Percentiles rank a stretch among this genome's conserved stretches.
Conservation (phyloP, 2,797 vertebrate species). For the Danio tinwini region DNA sequence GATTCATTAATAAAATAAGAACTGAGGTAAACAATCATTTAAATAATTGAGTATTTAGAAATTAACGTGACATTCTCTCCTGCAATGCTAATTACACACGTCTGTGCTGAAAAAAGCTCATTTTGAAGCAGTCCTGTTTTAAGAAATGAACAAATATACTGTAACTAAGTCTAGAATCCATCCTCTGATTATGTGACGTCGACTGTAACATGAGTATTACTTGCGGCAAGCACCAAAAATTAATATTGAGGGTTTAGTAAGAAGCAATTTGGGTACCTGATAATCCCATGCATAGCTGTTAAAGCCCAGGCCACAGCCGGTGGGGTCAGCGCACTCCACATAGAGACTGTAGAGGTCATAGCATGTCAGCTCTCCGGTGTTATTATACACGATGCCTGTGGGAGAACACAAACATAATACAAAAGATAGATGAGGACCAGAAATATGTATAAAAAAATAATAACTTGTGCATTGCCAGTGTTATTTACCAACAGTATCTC, state of each 20-base stretch:
- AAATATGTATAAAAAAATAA: not conserved
- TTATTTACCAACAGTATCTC: constrained; percentile 83
- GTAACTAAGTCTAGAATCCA: too few species aligned
- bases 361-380: constrained; percentile 77
- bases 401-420: not conserved
- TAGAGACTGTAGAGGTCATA: constrained; percentile 84
- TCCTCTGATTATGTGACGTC: not conserved
- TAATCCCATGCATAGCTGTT: constrained; percentile 94
- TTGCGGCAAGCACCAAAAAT: not conserved
- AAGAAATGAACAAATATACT: too few species aligned
- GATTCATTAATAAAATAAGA: too few species aligned
- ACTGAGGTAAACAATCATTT: too few species aligned
- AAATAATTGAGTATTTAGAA: too few species aligned
- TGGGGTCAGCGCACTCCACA: constrained; percentile 88
- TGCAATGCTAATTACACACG: too few species aligned
- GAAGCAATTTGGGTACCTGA: constrained; percentile 78
- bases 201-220: not conserved
- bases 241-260: constrained; percentile 4
- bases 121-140: too few species aligned
- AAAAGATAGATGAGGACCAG: not conserved
- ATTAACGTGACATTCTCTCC: too few species aligned
- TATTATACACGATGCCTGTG: constrained; percentile 89
- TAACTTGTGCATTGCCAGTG: not conserved
- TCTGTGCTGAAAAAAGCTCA: too few species aligned
- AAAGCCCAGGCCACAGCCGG: constrained; percentile 84